A percentile compares a stretch with the other conserved stretches of the same genome.
Conservation (phyloP, 1,140 invertebrate species). For the Acyrthosiphon pisum region DNA sequence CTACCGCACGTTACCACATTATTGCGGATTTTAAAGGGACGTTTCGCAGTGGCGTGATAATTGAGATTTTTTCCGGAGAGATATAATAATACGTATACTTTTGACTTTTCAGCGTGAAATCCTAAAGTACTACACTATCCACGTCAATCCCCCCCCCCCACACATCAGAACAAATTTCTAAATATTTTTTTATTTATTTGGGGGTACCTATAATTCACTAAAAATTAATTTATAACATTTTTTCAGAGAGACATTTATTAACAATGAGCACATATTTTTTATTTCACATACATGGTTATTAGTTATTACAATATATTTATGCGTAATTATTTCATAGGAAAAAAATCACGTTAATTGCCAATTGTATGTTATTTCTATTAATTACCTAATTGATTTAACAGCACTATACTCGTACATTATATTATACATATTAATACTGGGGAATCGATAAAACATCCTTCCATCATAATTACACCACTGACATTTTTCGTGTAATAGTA, state of each 20-base stretch:
- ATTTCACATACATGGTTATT: neutral
- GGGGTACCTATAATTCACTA: neutral
- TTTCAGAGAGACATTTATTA: neutral
- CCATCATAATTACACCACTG: neutral
- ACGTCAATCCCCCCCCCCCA: no score
- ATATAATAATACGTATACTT: neutral
- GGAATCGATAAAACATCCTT: neutral
- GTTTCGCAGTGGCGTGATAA: neutral
- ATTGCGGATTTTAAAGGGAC: neutral
- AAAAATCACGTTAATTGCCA: neutral
- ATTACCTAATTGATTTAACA: neutral
- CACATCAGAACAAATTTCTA: neutral
- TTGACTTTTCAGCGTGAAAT: neutral
- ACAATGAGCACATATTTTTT: neutral
- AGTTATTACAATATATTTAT: neutral
- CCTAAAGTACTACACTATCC: neutral
- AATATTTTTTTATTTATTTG: neutral
- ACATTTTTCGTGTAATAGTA: neutral
- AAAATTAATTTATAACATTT: neutral
- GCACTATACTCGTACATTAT: neutral
- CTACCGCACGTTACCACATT: no score
- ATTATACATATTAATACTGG: neutral
- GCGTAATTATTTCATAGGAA: neutral
- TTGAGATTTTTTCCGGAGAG: neutral
- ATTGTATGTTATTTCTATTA: neutral